Evolutionary conservation across 2,797 vertebrate genomes (phyloP), one percentile per base, ranked within the genome.

Genomic region (Sebastiscus tertius): DNA sequence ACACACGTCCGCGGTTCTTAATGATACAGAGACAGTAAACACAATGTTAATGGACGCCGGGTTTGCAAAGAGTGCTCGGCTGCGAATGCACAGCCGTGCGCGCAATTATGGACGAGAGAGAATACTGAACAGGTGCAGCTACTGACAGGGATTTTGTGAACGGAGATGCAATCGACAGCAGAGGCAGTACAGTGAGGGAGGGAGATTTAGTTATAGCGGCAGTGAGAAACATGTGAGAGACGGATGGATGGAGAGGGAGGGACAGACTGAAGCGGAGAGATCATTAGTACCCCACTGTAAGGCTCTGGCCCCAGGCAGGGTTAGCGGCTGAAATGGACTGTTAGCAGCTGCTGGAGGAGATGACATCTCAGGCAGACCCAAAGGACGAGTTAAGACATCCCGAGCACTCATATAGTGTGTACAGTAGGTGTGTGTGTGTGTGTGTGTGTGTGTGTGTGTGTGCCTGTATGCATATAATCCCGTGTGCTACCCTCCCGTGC

Each of bases 1-100:
- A 93, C 90, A 86, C 89, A 84, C 63, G 75, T 89, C 88, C 52
- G 46, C 46, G 61, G 76, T 81, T 87, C 82, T 90, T 94, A 93
- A 92, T 92, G 90, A 93, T 73, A 89, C 86, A 88, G 75, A 83
- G 89, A 87, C 83, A 82, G 89, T 93, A 93, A 94, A 94, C 84
- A 82, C 86, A 71, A 79, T 68, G 89, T 89, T 93, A 94, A 93
- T 89, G 88, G 85, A 84, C 65, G 65, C 64, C 33, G 54, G 62
- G 68, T 84, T 90, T 82, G 80, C 83, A 81, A 81, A 89, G 89
- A 87, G 83, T 70, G 72, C 56, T 80, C 60, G 16, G 59, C 70
- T 55, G 65, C 80, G 77, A 78, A 87, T 66, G 52, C 52, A 69
- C 71, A 42, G 36, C 66, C 5, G 46, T 63, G 55, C 12, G 6